Base-by-base conservation (phyloP, 35 echinoderm and acorn worm species). In the Apostichopus parvimensis region DNA sequence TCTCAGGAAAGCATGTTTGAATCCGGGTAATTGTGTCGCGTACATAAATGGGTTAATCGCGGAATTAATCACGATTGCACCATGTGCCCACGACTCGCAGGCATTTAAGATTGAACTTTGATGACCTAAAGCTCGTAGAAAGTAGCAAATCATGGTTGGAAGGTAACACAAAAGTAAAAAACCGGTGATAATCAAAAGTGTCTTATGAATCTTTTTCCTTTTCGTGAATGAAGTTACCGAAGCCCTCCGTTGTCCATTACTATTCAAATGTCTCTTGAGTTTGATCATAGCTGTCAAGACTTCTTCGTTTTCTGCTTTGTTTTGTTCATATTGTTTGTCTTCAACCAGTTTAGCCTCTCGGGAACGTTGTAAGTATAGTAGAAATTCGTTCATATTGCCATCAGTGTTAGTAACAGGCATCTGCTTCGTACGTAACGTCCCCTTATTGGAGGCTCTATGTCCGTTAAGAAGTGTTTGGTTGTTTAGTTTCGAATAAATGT, bases 11-110 rank as follows among this genome's bases (percentile, higher is more conserved):
- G 64, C 64, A 11, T 68, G 22, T 80, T 80, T 21, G 22, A 80
- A 80, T 45, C 78, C 78, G 1, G 78, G 78, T 8, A 80, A 26
- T 80, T 53, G 22, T 6, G 13, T 45, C 13, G 78, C 78, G 22
- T 80, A 80, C 78, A 80, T 14, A 21, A 80, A 80, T 5, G 78
- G 78, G 34, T 80, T 80, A 14, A 80, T 80, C 24, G 78, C 78
- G 6, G 78, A 80, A 34, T 80, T 80, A 7, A 80, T 45, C 24
- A 34, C n/a, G 6, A 80, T 34, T 34, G 34, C 6, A 80, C 21
- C 5, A 26, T 80, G 26, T 14, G 78, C 22, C 78, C 78, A 80
- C 4, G 25, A 26, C 14, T 80, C 78, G 20, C 13, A 0, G 5
- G 24, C 14, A 12, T 80, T 7, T 26, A 80, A 80, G 53, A 34